Conservation (phyloP, 37 sponge, comb jelly and placozoan genomes). For the Tethya wilhelma region DNA sequence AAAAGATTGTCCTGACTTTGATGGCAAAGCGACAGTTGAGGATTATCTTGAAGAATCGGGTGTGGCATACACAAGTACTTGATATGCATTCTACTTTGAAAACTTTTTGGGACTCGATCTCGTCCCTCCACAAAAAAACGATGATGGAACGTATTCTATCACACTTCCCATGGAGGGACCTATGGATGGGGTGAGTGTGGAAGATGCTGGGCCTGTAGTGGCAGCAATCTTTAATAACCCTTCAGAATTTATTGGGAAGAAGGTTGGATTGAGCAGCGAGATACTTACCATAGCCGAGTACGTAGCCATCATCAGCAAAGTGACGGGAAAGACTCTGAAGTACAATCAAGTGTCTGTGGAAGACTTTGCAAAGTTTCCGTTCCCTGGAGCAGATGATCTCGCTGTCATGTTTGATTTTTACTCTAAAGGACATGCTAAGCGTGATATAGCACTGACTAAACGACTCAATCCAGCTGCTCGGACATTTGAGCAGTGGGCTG, state of each 20-base stretch:
- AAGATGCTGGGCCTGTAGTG: constrained; percentile 64
- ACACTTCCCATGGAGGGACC: constrained; percentile 59
- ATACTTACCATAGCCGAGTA: constrained; percentile 48
- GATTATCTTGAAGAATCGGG: constrained; percentile 59
- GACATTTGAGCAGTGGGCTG: constrained; percentile 46
- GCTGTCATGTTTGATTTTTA: constrained; percentile 75
- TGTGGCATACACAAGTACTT: constrained; percentile 65
- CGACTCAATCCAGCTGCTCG: constrained; percentile 53
- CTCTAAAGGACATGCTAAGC: constrained; percentile 19
- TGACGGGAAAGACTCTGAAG: constrained; percentile 46
- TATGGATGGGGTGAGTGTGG: constrained; percentile 60
- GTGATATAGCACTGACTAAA: constrained; percentile 41
- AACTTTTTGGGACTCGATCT: constrained; percentile 49
- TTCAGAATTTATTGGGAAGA: constrained; percentile 62
- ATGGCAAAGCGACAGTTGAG: constrained; percentile 64
- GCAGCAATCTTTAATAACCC: constrained; percentile 61
- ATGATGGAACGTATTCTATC: constrained; percentile 53
- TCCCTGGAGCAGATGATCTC: constrained; percentile 70
- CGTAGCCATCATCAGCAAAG: constrained; percentile 44
- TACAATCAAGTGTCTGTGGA: constrained; percentile 48
- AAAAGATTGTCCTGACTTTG: constrained; percentile 60
- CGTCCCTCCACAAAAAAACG: constrained; percentile 27
- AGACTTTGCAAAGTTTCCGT: constrained; percentile 60
- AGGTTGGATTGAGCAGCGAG: constrained; percentile 60
- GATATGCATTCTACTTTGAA: constrained; percentile 66